A percentile compares a stretch with the other conserved stretches of the same genome.
These are phyloP conservation scores for Melopsittacus undulatus DNA, from an alignment of 2,797 vertebrate species.

Conservation along the genomic window DNA sequence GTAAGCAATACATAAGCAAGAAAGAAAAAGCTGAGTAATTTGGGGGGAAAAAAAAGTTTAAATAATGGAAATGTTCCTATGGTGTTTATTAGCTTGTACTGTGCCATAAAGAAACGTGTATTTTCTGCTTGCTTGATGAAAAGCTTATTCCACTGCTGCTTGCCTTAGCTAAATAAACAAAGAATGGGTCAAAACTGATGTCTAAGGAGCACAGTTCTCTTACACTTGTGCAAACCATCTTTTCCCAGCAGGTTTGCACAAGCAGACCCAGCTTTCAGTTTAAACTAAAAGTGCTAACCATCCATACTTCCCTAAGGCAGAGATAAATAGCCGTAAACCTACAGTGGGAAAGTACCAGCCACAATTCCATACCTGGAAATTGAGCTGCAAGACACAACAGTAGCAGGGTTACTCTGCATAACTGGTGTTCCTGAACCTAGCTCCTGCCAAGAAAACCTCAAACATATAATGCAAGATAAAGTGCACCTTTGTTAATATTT, in stretches of 20 bases:
- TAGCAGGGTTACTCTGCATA: not conserved
- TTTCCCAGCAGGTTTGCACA: not conserved
- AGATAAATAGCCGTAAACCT: not conserved
- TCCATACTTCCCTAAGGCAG: not conserved
- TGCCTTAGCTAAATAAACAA: not conserved
- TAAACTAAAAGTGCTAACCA: not conserved
- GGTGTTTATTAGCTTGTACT: not conserved
- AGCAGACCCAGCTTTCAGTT: not conserved
- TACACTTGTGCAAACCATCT: accelerated
- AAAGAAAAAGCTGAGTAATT: not conserved
- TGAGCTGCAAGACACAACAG: not conserved
- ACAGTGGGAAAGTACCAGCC: not conserved
- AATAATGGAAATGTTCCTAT: not conserved
- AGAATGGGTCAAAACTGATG: not conserved
- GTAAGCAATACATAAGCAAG: not conserved
- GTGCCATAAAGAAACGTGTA: not conserved
- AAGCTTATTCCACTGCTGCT: not conserved
- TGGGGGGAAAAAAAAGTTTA: not conserved
- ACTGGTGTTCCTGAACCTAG: not conserved
- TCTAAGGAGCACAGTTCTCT: not conserved
- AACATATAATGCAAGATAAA: not conserved
- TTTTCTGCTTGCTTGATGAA: too few species aligned
- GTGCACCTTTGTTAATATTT: not conserved
- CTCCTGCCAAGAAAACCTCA: not conserved
- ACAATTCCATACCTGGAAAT: not conserved